Evolutionary conservation across 2,797 vertebrate genomes (phyloP).

Genomic region (Ptychobarbus kaznakovi): DNA sequence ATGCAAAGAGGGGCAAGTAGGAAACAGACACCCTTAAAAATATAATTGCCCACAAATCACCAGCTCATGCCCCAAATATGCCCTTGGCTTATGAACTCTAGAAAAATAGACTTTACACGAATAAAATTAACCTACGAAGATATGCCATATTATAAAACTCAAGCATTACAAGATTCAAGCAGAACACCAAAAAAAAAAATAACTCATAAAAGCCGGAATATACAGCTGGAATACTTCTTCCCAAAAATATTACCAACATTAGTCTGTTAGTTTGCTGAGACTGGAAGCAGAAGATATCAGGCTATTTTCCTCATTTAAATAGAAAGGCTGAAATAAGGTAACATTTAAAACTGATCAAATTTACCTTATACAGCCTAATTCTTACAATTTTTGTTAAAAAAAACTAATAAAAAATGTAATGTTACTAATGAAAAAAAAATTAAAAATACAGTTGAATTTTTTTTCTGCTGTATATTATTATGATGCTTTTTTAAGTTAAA

Average conservation of each 20-base stretch:
- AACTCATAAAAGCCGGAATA: background rate
- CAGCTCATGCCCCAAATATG: conserved; percentile 22
- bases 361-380: background rate
- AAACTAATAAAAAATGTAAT: no score
- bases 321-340: no score
- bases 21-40: conserved; percentile 39
- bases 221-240: no score
- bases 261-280: background rate
- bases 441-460: background rate
- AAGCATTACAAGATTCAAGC: background rate
- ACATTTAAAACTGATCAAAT: no score
- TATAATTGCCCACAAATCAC: conserved; percentile 22
- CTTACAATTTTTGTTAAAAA: no score
- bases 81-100: background rate
- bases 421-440: no score
- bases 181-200: no score
- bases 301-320: background rate
- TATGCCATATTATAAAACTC: background rate
- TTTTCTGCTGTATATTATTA: background rate
- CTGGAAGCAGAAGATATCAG: background rate
- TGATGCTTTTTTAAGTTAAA: background rate
- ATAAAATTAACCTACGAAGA: background rate
- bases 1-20: conserved; percentile 17
- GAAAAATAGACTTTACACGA: background rate
- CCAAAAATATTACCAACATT: background rate